Percentiles rank a stretch among this genome's conserved stretches.
phyloP scores from a whole-genome alignment of 2,113 vertebrate genomes.

The Halcyon malimbica region DNA sequence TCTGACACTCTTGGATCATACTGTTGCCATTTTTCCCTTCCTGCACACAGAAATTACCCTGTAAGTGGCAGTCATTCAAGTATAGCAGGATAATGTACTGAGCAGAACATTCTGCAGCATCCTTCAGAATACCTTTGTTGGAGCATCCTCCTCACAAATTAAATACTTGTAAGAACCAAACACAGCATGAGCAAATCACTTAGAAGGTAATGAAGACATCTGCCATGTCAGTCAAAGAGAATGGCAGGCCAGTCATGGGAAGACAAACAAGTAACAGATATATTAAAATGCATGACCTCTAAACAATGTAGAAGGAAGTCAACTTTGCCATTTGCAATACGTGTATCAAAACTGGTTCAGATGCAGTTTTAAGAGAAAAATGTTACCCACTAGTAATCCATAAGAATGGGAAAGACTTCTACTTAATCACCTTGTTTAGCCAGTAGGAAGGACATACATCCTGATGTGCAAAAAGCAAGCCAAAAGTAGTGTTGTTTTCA shows the following conservation, averaged over 20 bases:
- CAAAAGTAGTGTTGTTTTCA: not conserved
- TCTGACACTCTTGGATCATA: not conserved
- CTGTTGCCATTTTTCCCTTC: not conserved
- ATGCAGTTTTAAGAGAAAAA: not conserved
- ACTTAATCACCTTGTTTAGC: not conserved
- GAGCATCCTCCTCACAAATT: not conserved
- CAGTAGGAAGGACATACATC: not conserved
- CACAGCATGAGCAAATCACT: not conserved
- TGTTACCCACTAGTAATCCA: not conserved
- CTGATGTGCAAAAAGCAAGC: not conserved
- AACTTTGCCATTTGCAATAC: not conserved
- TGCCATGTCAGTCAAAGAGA: not conserved
- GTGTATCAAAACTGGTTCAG: not conserved
- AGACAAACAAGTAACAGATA: not conserved
- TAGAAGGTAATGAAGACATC: not conserved
- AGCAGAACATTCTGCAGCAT: not conserved
- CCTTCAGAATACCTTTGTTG: not conserved
- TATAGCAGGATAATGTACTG: not conserved
- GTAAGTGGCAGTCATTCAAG: not conserved
- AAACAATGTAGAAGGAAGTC: not conserved
- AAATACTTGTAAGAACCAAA: not conserved
- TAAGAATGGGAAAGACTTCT: not conserved
- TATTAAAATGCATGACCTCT: not conserved
- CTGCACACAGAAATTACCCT: not conserved
- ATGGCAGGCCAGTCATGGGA: fast-evolving